Base-by-base conservation (phyloP, 1,140 invertebrate genomes). In the Zaprionus gabonicus region DNA sequence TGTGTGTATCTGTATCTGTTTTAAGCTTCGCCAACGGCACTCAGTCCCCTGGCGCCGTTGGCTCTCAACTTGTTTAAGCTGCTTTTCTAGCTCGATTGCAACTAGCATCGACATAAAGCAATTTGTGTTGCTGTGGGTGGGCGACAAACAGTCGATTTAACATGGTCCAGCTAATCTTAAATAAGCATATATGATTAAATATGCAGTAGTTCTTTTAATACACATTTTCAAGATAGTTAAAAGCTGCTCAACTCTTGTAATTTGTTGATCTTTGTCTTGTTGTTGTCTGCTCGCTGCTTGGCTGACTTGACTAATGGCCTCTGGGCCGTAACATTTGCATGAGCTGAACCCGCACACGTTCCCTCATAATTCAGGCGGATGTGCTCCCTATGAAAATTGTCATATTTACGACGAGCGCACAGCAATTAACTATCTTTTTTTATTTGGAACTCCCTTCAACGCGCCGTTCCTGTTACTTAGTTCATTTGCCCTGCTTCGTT, bases 241-340 rank as follows among this genome's bases (percentile, higher is more conserved):
- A 44, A 58, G 44, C 55, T 17, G 28, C 23, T 64, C 46, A 28
- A 13, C 28, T 20, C 44, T 55, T 53, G 20, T 53, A 13, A 36
- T 27, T 31, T 31, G 27, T 44, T 28, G 23, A 51, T 23, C 46
- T 5, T 3, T 20, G 20, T 31, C 7, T 56, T 63, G 31, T 59
- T 63, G 17, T 70, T 70, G 28, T 75, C 17, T 20, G 17, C 27
- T 70, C 31, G 58, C 74, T 83, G 81, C 66, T 75, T 62, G 67
- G 83, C 49, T 88, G 83, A 28, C 81, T 76, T 65, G 59, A 78
- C 73, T 87, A 87, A 87, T 88, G 78, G 78, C 72, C 64, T 58
- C 57, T 36, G 28, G 57, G 57, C 28, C 31, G 4, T 23, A 28
- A 66, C 51, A 46, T 49, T 58, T 34, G 76, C 76, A 80, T 80